These are phyloP conservation scores for Eulemur mongoz DNA, from an alignment of 2,797 vertebrate species.

Conservation along the genomic window DNA sequence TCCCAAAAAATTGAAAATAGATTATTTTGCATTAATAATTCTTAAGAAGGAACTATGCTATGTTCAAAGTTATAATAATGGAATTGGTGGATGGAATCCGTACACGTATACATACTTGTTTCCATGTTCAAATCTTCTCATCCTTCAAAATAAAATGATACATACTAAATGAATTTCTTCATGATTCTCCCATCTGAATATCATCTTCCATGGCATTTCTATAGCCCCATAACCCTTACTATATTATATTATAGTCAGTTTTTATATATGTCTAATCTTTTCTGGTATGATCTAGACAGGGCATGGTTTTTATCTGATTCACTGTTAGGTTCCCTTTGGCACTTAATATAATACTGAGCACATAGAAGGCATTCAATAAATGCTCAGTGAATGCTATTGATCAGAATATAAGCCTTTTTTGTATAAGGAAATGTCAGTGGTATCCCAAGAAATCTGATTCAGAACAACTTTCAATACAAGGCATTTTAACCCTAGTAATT, in stretches of 20 bases:
- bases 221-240: neutral
- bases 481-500: conserved; percentile 32
- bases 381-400: neutral
- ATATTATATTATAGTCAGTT: neutral
- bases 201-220: neutral
- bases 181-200: neutral
- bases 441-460: neutral
- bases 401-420: conserved; percentile 24
- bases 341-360: neutral
- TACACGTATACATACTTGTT: neutral
- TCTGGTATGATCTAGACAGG: neutral
- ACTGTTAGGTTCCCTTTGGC: neutral
- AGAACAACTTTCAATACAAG: neutral
- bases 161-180: neutral
- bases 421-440: neutral
- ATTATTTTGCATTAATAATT: conserved; percentile 47
- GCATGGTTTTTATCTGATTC: neutral
- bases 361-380: neutral
- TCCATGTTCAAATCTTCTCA: neutral
- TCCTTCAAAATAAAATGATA: conserved; percentile 22
- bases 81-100: neutral
- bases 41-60: neutral
- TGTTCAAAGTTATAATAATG: conserved; percentile 8
- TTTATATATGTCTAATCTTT: neutral
- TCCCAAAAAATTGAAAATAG: conserved; percentile 54